phyloP scores from a whole-genome alignment of 2,888 invertebrate genomes.

The Calameuta idolon region DNA sequence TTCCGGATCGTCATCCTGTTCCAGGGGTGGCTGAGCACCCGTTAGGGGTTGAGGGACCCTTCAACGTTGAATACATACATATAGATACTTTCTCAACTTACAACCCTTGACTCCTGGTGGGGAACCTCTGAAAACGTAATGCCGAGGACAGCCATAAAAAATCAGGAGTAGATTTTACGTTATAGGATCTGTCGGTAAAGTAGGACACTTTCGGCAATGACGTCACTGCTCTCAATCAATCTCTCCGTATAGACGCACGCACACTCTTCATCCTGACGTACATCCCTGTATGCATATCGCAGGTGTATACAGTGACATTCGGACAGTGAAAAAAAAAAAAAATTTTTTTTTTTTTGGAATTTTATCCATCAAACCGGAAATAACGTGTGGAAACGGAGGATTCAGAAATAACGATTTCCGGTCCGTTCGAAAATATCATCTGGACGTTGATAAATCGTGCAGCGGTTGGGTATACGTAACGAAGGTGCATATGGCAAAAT shows the following conservation, averaged over 20 bases:
- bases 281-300: neutral
- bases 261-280: neutral
- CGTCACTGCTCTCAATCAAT: neutral
- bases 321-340: neutral
- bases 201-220: neutral
- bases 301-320: neutral
- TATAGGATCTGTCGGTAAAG: neutral
- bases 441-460: neutral
- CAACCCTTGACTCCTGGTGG: neutral
- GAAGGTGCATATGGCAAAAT: too few species aligned
- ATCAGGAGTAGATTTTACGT: neutral
- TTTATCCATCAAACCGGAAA: neutral
- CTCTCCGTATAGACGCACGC: neutral
- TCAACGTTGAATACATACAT: neutral
- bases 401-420: neutral
- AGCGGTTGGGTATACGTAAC: neutral
- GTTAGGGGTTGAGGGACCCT: neutral
- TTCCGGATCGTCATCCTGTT: conserved; percentile 2
- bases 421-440: neutral
- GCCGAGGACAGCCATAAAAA: too few species aligned
- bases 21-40: neutral
- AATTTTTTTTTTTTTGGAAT: neutral
- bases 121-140: neutral
- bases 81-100: neutral
- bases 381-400: neutral